Conservation (phyloP, 2,113 vertebrate species). For the Brachirus orientalis region DNA sequence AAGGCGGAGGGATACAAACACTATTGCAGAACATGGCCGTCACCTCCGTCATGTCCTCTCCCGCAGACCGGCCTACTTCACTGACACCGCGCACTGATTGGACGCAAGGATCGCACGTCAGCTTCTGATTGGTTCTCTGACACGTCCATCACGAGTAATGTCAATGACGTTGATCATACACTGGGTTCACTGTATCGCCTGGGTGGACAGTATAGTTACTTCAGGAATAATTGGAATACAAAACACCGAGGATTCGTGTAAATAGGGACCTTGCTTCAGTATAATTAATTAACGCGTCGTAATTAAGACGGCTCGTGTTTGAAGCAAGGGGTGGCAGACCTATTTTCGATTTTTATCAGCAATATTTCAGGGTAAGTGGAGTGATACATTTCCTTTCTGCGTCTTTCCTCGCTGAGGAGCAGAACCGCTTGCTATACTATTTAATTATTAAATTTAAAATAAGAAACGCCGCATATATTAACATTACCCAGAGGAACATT, state of each 20-base stretch:
- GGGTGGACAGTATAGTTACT: slow-evolving; percentile 82
- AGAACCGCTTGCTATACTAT: slow-evolving; percentile 51
- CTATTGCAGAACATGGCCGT: slow-evolving; percentile 80
- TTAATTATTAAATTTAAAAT: slow-evolving; percentile 38
- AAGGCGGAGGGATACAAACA: slow-evolving; percentile 82
- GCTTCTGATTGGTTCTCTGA: slow-evolving; percentile 56
- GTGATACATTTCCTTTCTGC: slow-evolving; percentile 82
- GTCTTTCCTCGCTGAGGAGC: slow-evolving; percentile 69
- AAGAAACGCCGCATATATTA: neutral
- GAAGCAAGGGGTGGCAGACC: slow-evolving; percentile 26
- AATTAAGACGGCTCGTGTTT: slow-evolving; percentile 20
- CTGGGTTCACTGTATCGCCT: slow-evolving; percentile 75
- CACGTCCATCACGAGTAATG: slow-evolving; percentile 63
- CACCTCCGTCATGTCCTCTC: slow-evolving; percentile 81
- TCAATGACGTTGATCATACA: slow-evolving; percentile 74
- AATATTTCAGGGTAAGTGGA: slow-evolving; percentile 81
- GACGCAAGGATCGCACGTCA: slow-evolving; percentile 24
- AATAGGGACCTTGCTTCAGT: slow-evolving; percentile 49
- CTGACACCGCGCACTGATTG: slow-evolving; percentile 56
- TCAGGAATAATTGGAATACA: slow-evolving; percentile 80
- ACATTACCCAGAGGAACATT: neutral
- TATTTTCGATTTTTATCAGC: slow-evolving; percentile 63
- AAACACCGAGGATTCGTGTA: slow-evolving; percentile 61
- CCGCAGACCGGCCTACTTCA: slow-evolving; percentile 34
- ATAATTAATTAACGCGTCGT: slow-evolving; percentile 37